Base-by-base conservation (phyloP, 2,113 vertebrate species). In the Chauna torquata region DNA sequence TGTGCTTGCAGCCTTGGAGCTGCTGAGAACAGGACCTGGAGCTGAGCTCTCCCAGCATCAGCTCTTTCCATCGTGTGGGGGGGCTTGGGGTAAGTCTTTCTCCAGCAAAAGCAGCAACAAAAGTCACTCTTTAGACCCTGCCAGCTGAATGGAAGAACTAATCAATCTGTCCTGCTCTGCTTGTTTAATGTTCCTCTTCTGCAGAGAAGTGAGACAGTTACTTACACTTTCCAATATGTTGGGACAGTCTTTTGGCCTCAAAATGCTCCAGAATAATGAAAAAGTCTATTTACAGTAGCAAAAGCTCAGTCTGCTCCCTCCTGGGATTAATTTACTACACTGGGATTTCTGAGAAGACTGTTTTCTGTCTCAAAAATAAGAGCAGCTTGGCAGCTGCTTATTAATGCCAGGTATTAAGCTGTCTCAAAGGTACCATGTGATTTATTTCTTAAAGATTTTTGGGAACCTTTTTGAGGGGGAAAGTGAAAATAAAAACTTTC, bases 241-340 rank as follows among this genome's bases (percentile, higher is more conserved):
- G 36, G 95, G 92, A 90, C 82, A 19, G 93, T 64, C 92, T 96
- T 96, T 94, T 97, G 96, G 96, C 96, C 96, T 91, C 66, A 79
- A 68, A 79, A 82, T 22, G 45, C 95, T 93, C 89, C 92, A 91
- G 88, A 94, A 96, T 94, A 96, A 98, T 94, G 95, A 97, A 97
- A 96, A 97, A 94, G 78, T 96, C 95, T 97, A 86, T 97, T 97
- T 92, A 92, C 97, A 91, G 98, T 86, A 97, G 97, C 93, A 14
- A 81, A 65, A 82, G 66, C 83, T 94, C 86, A 28, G 70, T 59
- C 96, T 93, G 90, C 76, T 76, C 32, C 87, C 94, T 97, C 96
- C 97, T 92, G 97, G 97, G 97, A 95, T 62, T 88, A 89, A 97
- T 97, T 96, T 96, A 94, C 70, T 92, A 62, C 77, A 42, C 83